These are phyloP conservation scores for Otolemur garnettii DNA, from an alignment of 2,113 vertebrate species.

Conservation along the genomic window DNA sequence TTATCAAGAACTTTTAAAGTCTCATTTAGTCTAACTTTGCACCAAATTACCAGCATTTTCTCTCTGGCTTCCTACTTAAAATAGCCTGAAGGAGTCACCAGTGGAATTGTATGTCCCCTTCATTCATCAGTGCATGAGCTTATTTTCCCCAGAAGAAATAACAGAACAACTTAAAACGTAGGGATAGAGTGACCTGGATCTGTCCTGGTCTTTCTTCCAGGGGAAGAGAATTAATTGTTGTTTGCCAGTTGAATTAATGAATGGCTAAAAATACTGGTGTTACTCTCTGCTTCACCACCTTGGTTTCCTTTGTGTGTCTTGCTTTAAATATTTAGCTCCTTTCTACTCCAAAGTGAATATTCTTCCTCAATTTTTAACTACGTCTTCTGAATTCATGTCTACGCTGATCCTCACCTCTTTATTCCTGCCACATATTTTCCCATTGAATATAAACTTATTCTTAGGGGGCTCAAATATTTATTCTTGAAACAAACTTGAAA, in stretches of 20 bases:
- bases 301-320: slow-evolving; percentile 5
- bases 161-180: neutral
- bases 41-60: slow-evolving; percentile 13
- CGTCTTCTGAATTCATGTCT: neutral
- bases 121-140: slow-evolving; percentile 53
- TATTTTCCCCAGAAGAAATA: slow-evolving; percentile 62
- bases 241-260: slow-evolving; percentile 69
- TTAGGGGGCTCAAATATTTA: neutral
- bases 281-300: slow-evolving; percentile 41
- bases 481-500: slow-evolving; percentile 17
- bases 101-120: neutral
- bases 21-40: slow-evolving; percentile 28
- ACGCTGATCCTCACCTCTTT: neutral
- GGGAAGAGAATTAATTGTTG: slow-evolving; percentile 67
- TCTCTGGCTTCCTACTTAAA: slow-evolving; percentile 56
- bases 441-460: neutral
- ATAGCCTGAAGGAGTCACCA: neutral
- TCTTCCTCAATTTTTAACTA: slow-evolving; percentile 1
- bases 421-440: neutral
- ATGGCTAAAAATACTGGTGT: slow-evolving; percentile 61
- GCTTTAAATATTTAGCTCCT: slow-evolving; percentile 8
- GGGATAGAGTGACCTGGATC: slow-evolving; percentile 63
- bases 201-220: slow-evolving; percentile 62
- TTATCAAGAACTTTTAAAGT: slow-evolving; percentile 35
- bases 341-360: neutral